Base-by-base conservation (phyloP, 2,888 invertebrate species). In the Andrena trimmerana region DNA sequence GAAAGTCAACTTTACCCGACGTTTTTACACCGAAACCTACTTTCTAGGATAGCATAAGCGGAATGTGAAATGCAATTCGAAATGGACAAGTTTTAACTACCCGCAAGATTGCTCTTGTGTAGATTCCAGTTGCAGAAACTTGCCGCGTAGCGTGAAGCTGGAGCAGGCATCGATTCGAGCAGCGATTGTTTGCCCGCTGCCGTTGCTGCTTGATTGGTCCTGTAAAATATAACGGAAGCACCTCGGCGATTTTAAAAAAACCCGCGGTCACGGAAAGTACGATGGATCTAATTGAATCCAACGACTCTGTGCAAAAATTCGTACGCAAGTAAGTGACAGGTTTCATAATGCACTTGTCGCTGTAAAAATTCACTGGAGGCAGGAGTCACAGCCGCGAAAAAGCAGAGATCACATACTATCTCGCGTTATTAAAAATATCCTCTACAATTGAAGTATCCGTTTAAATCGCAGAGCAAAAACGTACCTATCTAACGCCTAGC, bases 141-240 rank as follows among this genome's bases (percentile, higher is more conserved):
- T 16, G 29, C 31, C 48, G 13, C 8, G 27, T 0, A 52, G 62
- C 71, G 16, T 52, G 63, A 42, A 77, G 68, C 36, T 36, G 54
- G 27, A 54, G 10, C 48, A 13, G 59, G 8, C 48, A 31, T 16
- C 63, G 71, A 67, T 78, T 60, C 42, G 69, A 65, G n/a, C 33
- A 24, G 50, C 54, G 16, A 81, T 78, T 73, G 52, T 77, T 74
- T 79, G 27, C 59, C 24, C 33, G 24, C 13, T 1, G 6, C 6
- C 27, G 50, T 54, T 68, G 33, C 29, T 73, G 67, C 63, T 54
- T 33, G 63, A 81, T 78, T 62, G 68, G 42, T 60, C 27, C 20
- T 3, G 33, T n/a, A 60, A 50, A 66, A 75, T 75, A 42, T n/a
- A 31, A 57, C 60, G 62, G 42, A 24, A 57, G 27, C 20, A 27